These are phyloP conservation scores for Rhimphoctona megacephalus DNA, from an alignment of 2,888 invertebrate species.

Conservation along the genomic window DNA sequence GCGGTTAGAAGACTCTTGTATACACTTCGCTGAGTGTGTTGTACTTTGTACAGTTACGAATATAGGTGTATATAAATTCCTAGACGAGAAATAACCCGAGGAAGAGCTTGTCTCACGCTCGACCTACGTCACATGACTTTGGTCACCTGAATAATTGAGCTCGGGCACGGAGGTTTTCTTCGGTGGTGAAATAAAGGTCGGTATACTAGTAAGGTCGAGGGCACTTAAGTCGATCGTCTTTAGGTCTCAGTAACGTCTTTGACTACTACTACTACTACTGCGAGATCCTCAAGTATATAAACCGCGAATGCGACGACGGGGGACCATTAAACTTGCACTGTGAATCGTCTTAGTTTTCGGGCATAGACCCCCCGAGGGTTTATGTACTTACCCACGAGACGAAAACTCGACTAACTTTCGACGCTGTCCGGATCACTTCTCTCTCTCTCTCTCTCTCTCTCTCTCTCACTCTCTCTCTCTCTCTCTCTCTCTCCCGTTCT, in stretches of 20 bases:
- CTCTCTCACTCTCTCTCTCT: constrained; percentile 18
- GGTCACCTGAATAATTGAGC: constrained; percentile 73
- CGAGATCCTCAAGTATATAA: constrained; percentile 39
- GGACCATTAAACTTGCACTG: constrained; percentile 79
- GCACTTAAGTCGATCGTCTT: constrained; percentile 80
- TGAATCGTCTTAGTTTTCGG: constrained; percentile 78
- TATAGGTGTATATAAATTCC: background rate
- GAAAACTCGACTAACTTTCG: constrained; percentile 77
- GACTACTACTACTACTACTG: constrained; percentile 18
- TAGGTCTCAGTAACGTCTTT: constrained; percentile 75
- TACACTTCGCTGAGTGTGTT: background rate
- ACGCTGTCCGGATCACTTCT: constrained; percentile 39
- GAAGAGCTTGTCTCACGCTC: constrained; percentile 51
- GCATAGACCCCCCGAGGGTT: constrained; percentile 73
- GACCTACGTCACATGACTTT: constrained; percentile 68
- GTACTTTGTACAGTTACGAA: background rate
- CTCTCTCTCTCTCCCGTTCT: background rate
- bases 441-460: constrained; percentile 29
- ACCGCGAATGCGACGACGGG: constrained; percentile 65
- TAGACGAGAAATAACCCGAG: constrained; percentile 17
- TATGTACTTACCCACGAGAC: constrained; percentile 76
- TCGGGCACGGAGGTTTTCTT: constrained; percentile 61
- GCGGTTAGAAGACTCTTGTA: constrained; percentile 26
- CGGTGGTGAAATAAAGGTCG: constrained; percentile 55
- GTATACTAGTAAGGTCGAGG: constrained; percentile 60